Evolutionary conservation across 1,140 invertebrate species (phyloP).

Genomic region (Drosophila pallidifrons): DNA sequence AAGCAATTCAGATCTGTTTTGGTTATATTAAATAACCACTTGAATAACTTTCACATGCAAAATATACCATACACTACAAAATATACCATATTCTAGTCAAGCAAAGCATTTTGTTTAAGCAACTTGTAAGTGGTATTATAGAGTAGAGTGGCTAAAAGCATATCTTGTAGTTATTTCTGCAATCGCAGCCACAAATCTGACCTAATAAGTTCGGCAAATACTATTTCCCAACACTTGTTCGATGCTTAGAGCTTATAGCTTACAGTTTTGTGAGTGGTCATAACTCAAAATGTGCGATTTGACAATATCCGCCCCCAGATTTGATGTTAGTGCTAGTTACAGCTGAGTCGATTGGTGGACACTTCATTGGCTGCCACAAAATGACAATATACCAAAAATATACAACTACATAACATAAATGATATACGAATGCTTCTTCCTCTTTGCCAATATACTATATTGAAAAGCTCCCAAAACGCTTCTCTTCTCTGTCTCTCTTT

Average conservation of each 20-base stretch:
- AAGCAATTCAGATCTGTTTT: no score
- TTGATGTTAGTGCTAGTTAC: slow-evolving; percentile 16
- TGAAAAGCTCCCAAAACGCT: slow-evolving; percentile 13
- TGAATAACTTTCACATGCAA: no score
- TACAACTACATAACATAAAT: slow-evolving; percentile 40
- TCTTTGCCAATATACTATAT: slow-evolving; percentile 13
- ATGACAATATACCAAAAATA: slow-evolving; percentile 48
- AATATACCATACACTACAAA: no score
- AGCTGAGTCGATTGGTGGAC: slow-evolving; percentile 58
- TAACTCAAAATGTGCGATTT: not conserved
- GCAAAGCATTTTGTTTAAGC: no score
- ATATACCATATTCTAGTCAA: no score
- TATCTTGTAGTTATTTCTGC: no score
- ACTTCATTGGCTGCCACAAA: slow-evolving; percentile 64
- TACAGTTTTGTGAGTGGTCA: not conserved
- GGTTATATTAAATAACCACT: no score
- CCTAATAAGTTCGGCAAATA: not conserved
- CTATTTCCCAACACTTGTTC: not conserved
- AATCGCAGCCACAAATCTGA: no score
- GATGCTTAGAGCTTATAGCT: not conserved
- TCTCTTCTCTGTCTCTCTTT: not conserved
- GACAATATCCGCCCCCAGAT: slow-evolving; percentile 58
- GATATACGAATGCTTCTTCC: slow-evolving; percentile 30
- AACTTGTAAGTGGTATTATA: no score
- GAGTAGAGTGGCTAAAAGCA: no score